A percentile compares a stretch with the other conserved stretches of the same genome.
Conservation (phyloP, 2,888 invertebrate genomes). For the Caenorhabditis sulstoni region DNA sequence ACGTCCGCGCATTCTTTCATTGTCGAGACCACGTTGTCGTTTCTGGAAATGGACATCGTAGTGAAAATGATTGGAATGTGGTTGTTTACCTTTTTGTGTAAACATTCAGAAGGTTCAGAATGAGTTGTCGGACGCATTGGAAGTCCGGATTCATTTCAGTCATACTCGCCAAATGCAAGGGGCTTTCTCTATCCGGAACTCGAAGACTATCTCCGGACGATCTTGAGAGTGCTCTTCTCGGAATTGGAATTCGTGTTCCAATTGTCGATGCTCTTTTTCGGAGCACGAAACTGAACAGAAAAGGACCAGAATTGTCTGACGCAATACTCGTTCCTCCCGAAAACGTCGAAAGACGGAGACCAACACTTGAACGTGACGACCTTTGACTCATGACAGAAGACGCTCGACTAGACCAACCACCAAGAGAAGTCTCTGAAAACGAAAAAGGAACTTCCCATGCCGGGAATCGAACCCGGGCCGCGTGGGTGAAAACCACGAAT, state of each 20-base stretch:
- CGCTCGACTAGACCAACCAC: conserved; percentile 79
- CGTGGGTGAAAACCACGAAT: conserved; percentile 76
- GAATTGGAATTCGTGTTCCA: conserved; percentile 79
- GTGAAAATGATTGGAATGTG: no score
- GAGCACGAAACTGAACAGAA: conserved; percentile 79
- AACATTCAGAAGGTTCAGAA: conserved; percentile 76
- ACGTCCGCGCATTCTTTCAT: conserved; percentile 78
- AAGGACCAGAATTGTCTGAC: conserved; percentile 80
- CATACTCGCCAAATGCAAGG: conserved; percentile 76
- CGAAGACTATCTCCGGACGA: conserved; percentile 78
- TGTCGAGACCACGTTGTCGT: conserved; percentile 73
- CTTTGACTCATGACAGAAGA: conserved; percentile 79
- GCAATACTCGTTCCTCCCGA: conserved; percentile 80
- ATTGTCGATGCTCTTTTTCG: conserved; percentile 80
- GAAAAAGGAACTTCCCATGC: conserved; percentile 66
- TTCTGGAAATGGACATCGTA: conserved; percentile 47
- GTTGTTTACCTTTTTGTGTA: conserved; percentile 66
- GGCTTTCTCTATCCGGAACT: conserved; percentile 79
- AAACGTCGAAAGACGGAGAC: conserved; percentile 78
- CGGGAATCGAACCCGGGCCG: conserved; percentile 77
- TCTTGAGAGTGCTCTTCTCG: conserved; percentile 76
- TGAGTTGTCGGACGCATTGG: conserved; percentile 79
- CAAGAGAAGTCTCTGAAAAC: conserved; percentile 76
- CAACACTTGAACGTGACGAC: conserved; percentile 76
- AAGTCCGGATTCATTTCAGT: conserved; percentile 80